phyloP scores from a whole-genome alignment of 2,113 vertebrate genomes.

The Gasterosteus nipponicus region DNA sequence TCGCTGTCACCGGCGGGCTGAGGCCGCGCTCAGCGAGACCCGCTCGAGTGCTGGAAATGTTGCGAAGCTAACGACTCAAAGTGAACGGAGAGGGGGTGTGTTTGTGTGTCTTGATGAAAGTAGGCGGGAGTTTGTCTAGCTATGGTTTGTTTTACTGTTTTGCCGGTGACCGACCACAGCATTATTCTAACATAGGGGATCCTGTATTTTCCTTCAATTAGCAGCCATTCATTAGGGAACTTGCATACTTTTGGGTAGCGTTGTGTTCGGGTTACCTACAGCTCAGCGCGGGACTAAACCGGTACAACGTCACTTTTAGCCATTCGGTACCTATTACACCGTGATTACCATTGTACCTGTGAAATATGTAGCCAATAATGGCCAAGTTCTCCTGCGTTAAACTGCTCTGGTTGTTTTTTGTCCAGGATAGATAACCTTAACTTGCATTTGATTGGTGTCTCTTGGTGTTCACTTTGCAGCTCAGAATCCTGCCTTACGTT shows the following conservation, averaged over 20 bases:
- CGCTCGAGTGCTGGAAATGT: not conserved
- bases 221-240: not conserved
- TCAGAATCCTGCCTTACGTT: conserved; percentile 29
- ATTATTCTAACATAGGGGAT: not conserved
- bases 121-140: conserved; percentile 80
- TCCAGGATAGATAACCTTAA: not conserved
- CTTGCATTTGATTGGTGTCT: not conserved
- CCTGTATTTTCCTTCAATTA: not conserved
- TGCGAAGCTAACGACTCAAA: conserved; percentile 44
- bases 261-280: not conserved
- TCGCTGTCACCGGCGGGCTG: conserved; percentile 10
- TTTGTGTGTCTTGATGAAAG: conserved; percentile 80
- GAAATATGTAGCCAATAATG: not conserved
- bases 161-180: not conserved
- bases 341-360: not conserved
- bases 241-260: not conserved
- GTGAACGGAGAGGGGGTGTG: conserved; percentile 80
- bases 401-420: not conserved
- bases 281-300: not conserved
- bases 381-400: not conserved
- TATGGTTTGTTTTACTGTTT: not conserved
- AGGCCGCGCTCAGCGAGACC: conserved; percentile 9
- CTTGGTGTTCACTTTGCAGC: conserved; percentile 28
- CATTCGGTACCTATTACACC: not conserved
- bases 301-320: not conserved